These are phyloP conservation scores for Scaptomyza flava DNA, from an alignment of 2,888 invertebrate genomes.

Conservation along the genomic window DNA sequence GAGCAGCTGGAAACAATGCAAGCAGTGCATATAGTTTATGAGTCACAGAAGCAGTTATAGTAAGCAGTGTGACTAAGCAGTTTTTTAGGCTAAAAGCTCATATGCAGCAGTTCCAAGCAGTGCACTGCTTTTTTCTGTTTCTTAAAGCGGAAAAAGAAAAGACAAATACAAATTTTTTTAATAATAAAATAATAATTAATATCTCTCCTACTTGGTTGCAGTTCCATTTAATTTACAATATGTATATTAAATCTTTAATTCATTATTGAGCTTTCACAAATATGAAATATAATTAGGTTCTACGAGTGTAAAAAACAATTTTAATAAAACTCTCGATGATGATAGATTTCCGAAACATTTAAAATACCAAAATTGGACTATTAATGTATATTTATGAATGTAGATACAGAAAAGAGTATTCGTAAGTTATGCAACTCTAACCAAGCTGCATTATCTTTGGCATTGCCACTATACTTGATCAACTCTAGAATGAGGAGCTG, in stretches of 20 bases:
- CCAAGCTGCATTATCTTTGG: slow-evolving; percentile 61
- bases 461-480: slow-evolving; percentile 50
- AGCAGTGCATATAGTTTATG: not conserved
- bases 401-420: slow-evolving; percentile 49
- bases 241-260: slow-evolving; percentile 52
- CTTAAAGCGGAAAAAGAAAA: too few relatives aligned
- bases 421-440: slow-evolving; percentile 20
- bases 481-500: slow-evolving; percentile 14
- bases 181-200: too few relatives aligned
- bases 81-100: not conserved
- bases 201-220: too few relatives aligned
- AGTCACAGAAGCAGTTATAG: not conserved
- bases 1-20: not conserved
- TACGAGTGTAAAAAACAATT: slow-evolving; percentile 29
- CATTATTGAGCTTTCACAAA: slow-evolving; percentile 30
- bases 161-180: too few relatives aligned
- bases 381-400: slow-evolving; percentile 13
- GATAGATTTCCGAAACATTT: slow-evolving; percentile 28
- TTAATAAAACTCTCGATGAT: slow-evolving; percentile 36
- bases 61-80: not conserved
- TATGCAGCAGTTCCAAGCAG: too few relatives aligned
- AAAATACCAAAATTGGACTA: slow-evolving; percentile 31
- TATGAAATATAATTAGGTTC: slow-evolving; percentile 17
- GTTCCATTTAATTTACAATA: too few relatives aligned
- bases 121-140: too few relatives aligned